These are phyloP conservation scores for Acanthosepion esculentum DNA, from an alignment of 2,888 invertebrate species.

Conservation along the genomic window DNA sequence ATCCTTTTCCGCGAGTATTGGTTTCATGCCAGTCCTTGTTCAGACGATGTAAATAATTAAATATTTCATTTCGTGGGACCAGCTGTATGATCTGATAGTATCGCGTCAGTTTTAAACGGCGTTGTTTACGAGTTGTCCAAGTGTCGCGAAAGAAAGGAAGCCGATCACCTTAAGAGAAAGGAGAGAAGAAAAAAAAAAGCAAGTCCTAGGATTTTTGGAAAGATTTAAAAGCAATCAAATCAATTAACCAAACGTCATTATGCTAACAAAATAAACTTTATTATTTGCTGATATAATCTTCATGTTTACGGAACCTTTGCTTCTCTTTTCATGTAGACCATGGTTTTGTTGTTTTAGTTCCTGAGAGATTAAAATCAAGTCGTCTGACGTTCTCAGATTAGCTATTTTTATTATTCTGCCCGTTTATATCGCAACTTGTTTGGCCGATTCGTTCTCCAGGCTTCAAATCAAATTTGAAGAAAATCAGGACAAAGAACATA, in stretches of 20 bases:
- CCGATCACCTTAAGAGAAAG: not conserved
- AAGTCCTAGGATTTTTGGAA: not conserved
- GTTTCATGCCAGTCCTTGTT: not conserved
- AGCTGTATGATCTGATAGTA: not conserved
- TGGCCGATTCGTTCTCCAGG: not conserved
- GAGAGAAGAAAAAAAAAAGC: not conserved
- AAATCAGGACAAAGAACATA: not conserved
- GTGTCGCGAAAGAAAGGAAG: not conserved
- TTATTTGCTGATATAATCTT: not conserved
- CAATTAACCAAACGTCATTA: not conserved
- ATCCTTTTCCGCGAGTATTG: not conserved
- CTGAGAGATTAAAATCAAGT: not conserved
- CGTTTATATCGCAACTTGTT: not conserved
- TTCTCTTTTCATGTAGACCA: not conserved
- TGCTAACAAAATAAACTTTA: not conserved
- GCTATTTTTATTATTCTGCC: not conserved
- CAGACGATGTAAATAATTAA: not conserved
- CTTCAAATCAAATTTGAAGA: not conserved
- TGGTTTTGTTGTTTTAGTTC: not conserved
- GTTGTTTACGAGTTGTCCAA: not conserved
- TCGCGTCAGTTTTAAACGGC: not conserved
- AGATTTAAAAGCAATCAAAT: constrained; percentile 20
- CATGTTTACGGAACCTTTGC: not conserved
- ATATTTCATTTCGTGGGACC: constrained; percentile 15
- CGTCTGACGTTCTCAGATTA: not conserved